Percentiles rank a stretch among this genome's conserved stretches.
Conservation (phyloP, 30 jellyfish, hydroid and myxozoan species). For the Aurelia coerulea region DNA sequence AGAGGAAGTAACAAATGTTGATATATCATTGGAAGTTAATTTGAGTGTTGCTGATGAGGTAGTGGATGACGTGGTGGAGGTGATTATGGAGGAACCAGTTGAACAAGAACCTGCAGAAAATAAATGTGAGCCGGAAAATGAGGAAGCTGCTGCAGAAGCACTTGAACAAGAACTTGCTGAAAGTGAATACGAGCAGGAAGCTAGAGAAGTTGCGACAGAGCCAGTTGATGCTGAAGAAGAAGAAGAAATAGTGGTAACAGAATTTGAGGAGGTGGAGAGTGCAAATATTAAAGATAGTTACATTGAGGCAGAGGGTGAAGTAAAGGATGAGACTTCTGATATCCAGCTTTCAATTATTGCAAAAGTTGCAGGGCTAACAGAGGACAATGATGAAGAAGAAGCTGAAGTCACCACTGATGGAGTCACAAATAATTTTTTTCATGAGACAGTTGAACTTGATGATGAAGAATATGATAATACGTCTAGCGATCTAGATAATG, state of each 20-base stretch:
- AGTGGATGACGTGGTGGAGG: conserved; percentile 14
- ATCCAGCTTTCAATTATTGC: conserved; percentile 3
- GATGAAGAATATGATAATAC: conserved; percentile 31
- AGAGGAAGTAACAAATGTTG: neutral
- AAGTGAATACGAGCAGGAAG: conserved; percentile 7
- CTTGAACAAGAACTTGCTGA: neutral
- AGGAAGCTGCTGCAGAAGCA: neutral
- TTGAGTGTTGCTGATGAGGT: conserved; percentile 12
- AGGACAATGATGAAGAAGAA: neutral
- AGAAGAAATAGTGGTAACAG: neutral
- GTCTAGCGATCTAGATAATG: neutral
- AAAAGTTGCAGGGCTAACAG: neutral
- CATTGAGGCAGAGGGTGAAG: neutral
- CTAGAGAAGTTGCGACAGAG: neutral
- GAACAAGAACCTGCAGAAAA: conserved; percentile 7
- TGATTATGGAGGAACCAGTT: neutral
- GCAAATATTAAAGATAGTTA: neutral
- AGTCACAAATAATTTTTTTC: neutral
- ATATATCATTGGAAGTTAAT: too few species aligned
- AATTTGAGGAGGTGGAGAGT: neutral
- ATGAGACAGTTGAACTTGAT: neutral
- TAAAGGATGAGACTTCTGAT: neutral
- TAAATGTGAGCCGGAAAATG: conserved; percentile 1
- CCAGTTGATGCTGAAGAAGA: conserved; percentile 2
- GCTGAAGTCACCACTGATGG: neutral